A percentile compares a stretch with the other conserved stretches of the same genome.
Evolutionary conservation across 2,888 invertebrate species (phyloP).

Genomic region (Hirtodrosophila confusa): DNA sequence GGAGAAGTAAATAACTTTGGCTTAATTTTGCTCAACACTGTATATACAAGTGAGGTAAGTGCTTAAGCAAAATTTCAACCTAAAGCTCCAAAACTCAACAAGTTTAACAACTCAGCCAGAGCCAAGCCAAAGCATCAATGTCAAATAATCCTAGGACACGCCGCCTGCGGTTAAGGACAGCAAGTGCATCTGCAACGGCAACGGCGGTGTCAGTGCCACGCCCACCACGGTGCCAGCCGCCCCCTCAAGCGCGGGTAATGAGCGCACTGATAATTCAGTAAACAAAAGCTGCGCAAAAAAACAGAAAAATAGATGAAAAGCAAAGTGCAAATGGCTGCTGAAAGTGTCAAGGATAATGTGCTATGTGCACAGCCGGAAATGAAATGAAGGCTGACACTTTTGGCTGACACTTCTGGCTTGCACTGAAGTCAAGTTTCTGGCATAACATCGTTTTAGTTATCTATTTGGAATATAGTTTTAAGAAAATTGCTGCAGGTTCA

Average conservation of each 20-base stretch:
- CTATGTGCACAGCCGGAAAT: slow-evolving; percentile 43
- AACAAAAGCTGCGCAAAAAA: slow-evolving; percentile 33
- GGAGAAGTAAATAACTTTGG: too few relatives aligned
- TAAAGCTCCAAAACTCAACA: slow-evolving; percentile 10
- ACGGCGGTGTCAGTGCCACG: too few relatives aligned
- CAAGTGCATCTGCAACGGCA: too few relatives aligned
- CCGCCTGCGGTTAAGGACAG: slow-evolving; percentile 41
- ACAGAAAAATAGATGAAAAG: slow-evolving; percentile 31
- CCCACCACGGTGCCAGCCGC: not conserved
- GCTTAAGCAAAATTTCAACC: not conserved
- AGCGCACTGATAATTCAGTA: slow-evolving; percentile 63
- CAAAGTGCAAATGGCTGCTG: slow-evolving; percentile 46
- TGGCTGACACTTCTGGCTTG: slow-evolving; percentile 24
- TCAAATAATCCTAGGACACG: slow-evolving; percentile 38
- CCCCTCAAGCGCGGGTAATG: slow-evolving; percentile 57
- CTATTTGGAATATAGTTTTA: not conserved
- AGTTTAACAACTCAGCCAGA: slow-evolving; percentile 38
- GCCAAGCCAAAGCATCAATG: slow-evolving; percentile 58
- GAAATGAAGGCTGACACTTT: slow-evolving; percentile 30
- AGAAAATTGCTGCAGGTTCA: too few relatives aligned
- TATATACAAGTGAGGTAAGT: not conserved
- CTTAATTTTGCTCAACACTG: too few relatives aligned
- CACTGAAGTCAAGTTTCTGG: not conserved
- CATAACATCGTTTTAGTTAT: slow-evolving; percentile 2
- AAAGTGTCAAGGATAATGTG: slow-evolving; percentile 72